Evolutionary conservation across 2,113 vertebrate genomes (phyloP).

Genomic region (Mus pahari): DNA sequence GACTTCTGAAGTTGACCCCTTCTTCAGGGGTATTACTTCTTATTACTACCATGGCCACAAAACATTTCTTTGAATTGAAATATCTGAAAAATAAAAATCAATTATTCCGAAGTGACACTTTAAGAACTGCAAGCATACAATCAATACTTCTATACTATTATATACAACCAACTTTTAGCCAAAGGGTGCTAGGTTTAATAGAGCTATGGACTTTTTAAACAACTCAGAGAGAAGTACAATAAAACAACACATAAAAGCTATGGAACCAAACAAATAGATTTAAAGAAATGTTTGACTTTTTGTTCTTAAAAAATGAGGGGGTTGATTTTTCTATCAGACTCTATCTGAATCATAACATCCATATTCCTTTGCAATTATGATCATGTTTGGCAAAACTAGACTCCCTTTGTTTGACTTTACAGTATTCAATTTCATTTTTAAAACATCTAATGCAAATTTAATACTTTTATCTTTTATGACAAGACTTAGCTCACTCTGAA

Average conservation of each 20-base stretch:
- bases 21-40: not conserved
- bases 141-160: not conserved
- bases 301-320: conserved; percentile 58
- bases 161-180: not conserved
- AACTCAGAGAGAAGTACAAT: not conserved
- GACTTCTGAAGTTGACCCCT: not conserved
- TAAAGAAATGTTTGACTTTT: conserved; percentile 50
- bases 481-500: conserved; percentile 81
- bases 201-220: not conserved
- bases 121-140: conserved; percentile 7
- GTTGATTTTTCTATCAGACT: conserved; percentile 61
- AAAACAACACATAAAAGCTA: not conserved
- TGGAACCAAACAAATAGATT: not conserved
- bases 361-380: conserved; percentile 67
- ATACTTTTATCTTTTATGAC: conserved; percentile 81
- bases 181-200: not conserved
- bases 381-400: conserved; percentile 69
- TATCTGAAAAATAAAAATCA: not conserved
- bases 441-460: conserved; percentile 74
- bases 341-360: conserved; percentile 58
- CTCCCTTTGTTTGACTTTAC: conserved; percentile 59
- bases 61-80: not conserved
- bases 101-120: not conserved
- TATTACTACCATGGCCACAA: not conserved
- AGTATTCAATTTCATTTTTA: conserved; percentile 63